A percentile compares a stretch with the other conserved stretches of the same genome.
phyloP scores from a whole-genome alignment of 2,888 invertebrate species.

The Caenorhabditis drosophilae region DNA sequence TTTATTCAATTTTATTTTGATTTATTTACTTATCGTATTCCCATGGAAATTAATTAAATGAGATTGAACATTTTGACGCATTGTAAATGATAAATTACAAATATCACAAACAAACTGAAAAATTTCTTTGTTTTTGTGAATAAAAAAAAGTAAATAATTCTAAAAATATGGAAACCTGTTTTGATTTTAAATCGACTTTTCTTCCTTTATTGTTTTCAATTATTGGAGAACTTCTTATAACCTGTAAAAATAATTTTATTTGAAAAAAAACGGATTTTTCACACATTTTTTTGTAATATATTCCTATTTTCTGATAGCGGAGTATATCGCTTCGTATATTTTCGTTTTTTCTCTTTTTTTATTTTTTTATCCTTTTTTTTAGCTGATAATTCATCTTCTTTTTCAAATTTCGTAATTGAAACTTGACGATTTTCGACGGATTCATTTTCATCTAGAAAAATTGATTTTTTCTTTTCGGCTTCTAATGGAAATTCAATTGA shows the following conservation, averaged over 20 bases:
- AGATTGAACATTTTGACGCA: constrained; percentile 50
- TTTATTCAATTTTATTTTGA: too few species aligned
- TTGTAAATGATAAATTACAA: constrained; percentile 51
- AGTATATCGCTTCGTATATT: background rate
- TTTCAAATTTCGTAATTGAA: background rate
- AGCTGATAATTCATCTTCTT: background rate
- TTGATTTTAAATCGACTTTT: background rate
- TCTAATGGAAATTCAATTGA: too few species aligned
- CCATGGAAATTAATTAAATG: constrained; percentile 26
- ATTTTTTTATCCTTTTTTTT: background rate
- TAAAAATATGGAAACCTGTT: too few species aligned
- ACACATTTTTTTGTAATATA: too few species aligned
- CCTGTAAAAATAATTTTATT: constrained; percentile 10
- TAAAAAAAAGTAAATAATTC: too few species aligned
- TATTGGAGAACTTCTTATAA: constrained; percentile 4
- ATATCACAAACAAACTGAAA: constrained; percentile 53
- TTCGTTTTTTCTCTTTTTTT: background rate
- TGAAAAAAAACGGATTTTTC: too few species aligned
- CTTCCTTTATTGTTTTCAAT: constrained; percentile 6
- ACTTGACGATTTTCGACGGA: too few species aligned
- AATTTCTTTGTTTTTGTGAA: too few species aligned
- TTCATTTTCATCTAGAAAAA: too few species aligned
- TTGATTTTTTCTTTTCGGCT: too few species aligned
- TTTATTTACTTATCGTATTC: constrained; percentile 4
- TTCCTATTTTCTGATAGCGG: background rate